Evolutionary conservation across 2,113 vertebrate species (phyloP), one percentile per base, ranked within the genome.

Genomic region (Acrocephalus kingi): DNA sequence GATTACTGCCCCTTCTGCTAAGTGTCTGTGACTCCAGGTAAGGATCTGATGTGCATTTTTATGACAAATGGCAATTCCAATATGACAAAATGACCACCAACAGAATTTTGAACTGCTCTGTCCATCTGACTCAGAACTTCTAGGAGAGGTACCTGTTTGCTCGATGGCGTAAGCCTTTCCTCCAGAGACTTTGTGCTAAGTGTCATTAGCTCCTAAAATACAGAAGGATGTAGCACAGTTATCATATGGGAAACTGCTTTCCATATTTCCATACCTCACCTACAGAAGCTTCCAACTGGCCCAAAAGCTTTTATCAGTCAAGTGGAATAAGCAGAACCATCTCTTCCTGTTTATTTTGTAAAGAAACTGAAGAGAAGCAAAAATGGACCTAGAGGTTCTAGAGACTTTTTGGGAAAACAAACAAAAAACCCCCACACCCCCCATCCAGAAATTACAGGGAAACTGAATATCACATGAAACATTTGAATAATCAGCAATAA

Each of bases 191-290:
- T 98, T 55, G 98, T 98, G 92, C 97, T 98, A 81, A 99, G 98
- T 0, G 98, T 99, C 98, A 99, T 93, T 24, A 99, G 97, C 73
- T 99, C 99, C 99, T 99, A 92, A 71, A 98, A 95, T 10, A 82
- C 25, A 97, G 61, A 78, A 94, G 4, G 55, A 90, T 30, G 15
- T 2, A 87, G 46, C 28, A 91, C 20, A 69, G 58, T 95, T 89
- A 91, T 1, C n/a, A 14, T 6, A 41, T 9, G 3, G 45, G 23
- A 43, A 89, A 58, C 13, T 51, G 25, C 69, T 43, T 49, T 30
- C 52, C 7, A 0, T 13, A 51, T 69, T 85, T 46, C 39, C 33
- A 28, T 16, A 71, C 13, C 13, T 20, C 25, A 14, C 27, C 37
- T 39, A 59, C 20, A 79, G 23, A 68, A 87, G 25, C 35, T 82